phyloP scores from a whole-genome alignment of 2,888 invertebrate genomes.

The Synanthedon andrenaeformis region DNA sequence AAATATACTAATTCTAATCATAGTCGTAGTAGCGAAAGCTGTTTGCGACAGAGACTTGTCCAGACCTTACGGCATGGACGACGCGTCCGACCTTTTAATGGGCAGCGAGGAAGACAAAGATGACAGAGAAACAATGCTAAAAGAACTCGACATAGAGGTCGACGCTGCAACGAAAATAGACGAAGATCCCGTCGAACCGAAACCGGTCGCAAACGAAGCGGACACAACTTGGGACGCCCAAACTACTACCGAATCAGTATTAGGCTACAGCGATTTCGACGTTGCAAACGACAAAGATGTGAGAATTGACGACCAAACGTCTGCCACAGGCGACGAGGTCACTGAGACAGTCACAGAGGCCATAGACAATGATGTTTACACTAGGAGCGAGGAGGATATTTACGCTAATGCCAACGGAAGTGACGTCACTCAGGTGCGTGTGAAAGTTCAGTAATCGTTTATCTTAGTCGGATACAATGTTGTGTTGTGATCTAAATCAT shows the following conservation, averaged over 20 bases:
- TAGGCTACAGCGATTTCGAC: not conserved
- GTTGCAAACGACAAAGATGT: not conserved
- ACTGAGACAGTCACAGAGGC: slow-evolving; percentile 6
- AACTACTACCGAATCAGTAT: not conserved
- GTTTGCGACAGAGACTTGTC: not conserved
- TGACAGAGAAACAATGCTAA: not conserved
- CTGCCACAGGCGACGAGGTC: not conserved
- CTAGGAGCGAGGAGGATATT: slow-evolving; percentile 17
- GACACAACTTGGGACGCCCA: not conserved
- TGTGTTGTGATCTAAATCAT: too few relatives aligned
- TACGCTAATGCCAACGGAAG: slow-evolving; percentile 13
- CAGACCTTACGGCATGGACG: not conserved
- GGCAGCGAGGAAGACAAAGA: slow-evolving; percentile 2
- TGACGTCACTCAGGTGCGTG: slow-evolving; percentile 13
- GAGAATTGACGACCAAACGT: not conserved
- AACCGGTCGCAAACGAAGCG: not conserved
- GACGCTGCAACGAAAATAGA: not conserved
- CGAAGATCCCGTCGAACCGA: not conserved
- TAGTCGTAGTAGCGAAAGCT: not conserved
- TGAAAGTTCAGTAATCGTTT: slow-evolving; percentile 4
- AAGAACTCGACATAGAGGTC: not conserved
- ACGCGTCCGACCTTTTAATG: slow-evolving; percentile 1
- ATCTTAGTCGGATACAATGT: too few relatives aligned
- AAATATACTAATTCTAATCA: not conserved
- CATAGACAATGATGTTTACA: slow-evolving; percentile 30